These are phyloP conservation scores for Amphiprion clarkii DNA, from an alignment of 2,797 vertebrate species.

Conservation along the genomic window DNA sequence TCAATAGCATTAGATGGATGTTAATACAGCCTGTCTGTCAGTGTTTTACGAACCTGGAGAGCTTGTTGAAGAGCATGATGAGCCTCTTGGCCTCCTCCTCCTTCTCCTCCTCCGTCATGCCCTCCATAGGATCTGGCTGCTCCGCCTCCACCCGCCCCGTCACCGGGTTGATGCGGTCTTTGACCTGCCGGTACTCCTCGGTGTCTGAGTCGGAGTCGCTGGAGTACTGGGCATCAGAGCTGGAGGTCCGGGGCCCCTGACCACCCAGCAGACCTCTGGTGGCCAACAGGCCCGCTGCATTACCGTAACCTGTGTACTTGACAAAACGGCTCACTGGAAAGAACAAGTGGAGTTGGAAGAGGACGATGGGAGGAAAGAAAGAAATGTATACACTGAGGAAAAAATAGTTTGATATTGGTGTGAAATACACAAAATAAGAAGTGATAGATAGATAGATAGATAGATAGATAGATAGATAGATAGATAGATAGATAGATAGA, in stretches of 20 bases:
- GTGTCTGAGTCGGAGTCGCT: constrained; percentile 85
- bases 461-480: no score
- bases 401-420: no score
- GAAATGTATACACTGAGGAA: no score
- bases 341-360: background rate
- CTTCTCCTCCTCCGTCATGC: constrained; percentile 96
- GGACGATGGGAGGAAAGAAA: background rate
- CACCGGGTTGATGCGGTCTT: constrained; percentile 90
- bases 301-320: constrained; percentile 89
- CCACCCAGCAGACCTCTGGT: constrained; percentile 74
- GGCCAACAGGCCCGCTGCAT: constrained; percentile 88
- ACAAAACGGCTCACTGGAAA: constrained; percentile 86
- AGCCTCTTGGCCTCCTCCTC: constrained; percentile 92
- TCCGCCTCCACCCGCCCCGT: constrained; percentile 92
- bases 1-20: background rate
- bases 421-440: no score
- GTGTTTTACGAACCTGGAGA: constrained; percentile 65
- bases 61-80: constrained; percentile 91
- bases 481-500: no score
- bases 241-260: constrained; percentile 19
- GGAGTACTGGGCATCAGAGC: constrained; percentile 75
- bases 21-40: background rate
- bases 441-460: no score
- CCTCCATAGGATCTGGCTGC: constrained; percentile 92
- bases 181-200: constrained; percentile 81